phyloP scores from a whole-genome alignment of 1,140 invertebrate species.

The Drosophila dunni region DNA sequence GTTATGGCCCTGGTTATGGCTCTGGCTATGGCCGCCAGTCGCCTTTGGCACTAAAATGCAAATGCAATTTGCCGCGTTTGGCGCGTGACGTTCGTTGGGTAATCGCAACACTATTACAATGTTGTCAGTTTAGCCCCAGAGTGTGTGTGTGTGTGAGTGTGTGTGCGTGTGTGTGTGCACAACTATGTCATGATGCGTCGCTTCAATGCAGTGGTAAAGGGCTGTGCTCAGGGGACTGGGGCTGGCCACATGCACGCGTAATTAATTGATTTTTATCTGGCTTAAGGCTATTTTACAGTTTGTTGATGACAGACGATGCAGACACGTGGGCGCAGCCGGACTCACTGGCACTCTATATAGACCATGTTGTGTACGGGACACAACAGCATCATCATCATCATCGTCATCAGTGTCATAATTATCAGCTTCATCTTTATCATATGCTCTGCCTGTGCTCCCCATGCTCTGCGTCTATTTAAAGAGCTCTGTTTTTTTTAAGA shows the following conservation, averaged over 20 bases:
- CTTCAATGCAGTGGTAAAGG: conserved; percentile 43
- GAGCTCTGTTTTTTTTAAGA: conserved; percentile 59
- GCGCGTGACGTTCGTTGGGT: conserved; percentile 80
- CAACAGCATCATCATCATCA: conserved; percentile 8
- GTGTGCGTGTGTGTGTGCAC: conserved; percentile 30
- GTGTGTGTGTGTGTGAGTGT: conserved; percentile 31
- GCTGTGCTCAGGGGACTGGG: conserved; percentile 38
- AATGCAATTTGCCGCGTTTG: conserved; percentile 82
- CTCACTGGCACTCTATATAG: background rate
- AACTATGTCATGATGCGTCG: conserved; percentile 38
- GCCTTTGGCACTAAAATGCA: conserved; percentile 74
- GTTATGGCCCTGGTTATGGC: background rate
- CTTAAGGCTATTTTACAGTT: conserved; percentile 84
- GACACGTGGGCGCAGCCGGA: conserved; percentile 44
- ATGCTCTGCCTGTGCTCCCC: background rate
- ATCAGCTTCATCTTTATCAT: conserved; percentile 24
- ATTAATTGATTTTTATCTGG: conserved; percentile 84
- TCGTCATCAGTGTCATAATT: conserved; percentile 3
- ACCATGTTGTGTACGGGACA: background rate
- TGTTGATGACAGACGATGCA: conserved; percentile 83
- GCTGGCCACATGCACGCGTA: conserved; percentile 74
- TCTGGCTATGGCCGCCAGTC: conserved; percentile 11
- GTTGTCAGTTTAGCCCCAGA: conserved; percentile 55
- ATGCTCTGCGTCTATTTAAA: conserved; percentile 62
- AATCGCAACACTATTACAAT: conserved; percentile 83